Percentiles rank a stretch among this genome's conserved stretches.
These are phyloP conservation scores for Chaenodraco wilsoni DNA, from an alignment of 2,797 vertebrate genomes.

Conservation along the genomic window DNA sequence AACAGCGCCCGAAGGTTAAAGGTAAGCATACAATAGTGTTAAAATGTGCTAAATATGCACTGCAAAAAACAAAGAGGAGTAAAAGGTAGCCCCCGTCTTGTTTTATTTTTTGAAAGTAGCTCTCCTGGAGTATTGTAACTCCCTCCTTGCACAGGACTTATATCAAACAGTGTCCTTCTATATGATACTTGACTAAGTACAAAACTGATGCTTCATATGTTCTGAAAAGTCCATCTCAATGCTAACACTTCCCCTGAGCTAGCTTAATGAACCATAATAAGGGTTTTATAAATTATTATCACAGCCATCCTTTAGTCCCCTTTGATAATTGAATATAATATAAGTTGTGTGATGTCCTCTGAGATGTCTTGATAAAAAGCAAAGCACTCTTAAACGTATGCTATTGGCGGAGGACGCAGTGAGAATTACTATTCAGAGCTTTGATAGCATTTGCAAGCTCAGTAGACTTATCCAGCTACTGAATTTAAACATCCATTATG, in stretches of 20 bases:
- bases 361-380: conserved; percentile 3
- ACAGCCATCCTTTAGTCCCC: not conserved
- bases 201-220: not conserved
- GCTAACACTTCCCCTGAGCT: not conserved
- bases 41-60: no score
- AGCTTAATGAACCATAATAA: not conserved
- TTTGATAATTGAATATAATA: not conserved
- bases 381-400: not conserved
- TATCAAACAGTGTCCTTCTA: not conserved
- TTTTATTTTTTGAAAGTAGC: no score
- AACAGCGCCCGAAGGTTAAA: no score
- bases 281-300: conserved; percentile 5
- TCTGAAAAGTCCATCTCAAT: not conserved
- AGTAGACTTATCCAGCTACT: not conserved
- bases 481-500: not conserved
- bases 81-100: no score
- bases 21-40: no score
- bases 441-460: not conserved
- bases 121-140: no score
- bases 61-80: no score
- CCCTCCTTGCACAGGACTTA: not conserved
- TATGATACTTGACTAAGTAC: not conserved
- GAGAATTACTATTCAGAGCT: conserved; percentile 4
- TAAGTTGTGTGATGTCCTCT: not conserved
- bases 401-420: not conserved